A percentile compares a stretch with the other conserved stretches of the same genome.
phyloP scores from a whole-genome alignment of 2,113 vertebrate species.

The Catharus fuscescens region DNA sequence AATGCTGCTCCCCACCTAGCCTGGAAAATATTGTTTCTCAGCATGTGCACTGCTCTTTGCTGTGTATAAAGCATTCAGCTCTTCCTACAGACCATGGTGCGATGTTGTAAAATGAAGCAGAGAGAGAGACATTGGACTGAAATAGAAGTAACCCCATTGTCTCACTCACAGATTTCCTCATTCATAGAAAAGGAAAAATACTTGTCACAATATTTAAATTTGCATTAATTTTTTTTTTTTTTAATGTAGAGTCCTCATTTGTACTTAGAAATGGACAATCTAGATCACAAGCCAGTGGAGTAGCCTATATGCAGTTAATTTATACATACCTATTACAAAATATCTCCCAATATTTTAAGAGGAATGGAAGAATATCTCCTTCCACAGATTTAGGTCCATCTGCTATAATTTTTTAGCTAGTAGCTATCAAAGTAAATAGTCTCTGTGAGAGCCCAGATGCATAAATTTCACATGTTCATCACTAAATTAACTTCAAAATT shows the following conservation, averaged over 20 bases:
- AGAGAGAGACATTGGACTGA: neutral
- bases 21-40: neutral
- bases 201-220: neutral
- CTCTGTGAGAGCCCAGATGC: neutral
- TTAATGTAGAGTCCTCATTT: neutral
- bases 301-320: neutral
- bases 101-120: neutral
- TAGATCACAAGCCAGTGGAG: neutral
- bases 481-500: neutral
- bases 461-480: neutral
- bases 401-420: neutral
- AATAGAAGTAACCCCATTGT: neutral
- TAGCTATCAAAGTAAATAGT: neutral
- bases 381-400: neutral
- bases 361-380: neutral
- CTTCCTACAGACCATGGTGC: fast-evolving
- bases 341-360: neutral
- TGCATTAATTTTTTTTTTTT: neutral
- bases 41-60: neutral
- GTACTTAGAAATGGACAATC: neutral
- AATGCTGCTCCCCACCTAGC: neutral
- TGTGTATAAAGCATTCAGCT: neutral
- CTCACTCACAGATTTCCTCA: neutral
- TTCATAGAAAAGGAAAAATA: neutral
- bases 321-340: neutral